Conservation (phyloP, 2,113 vertebrate species). For the Rhegmatorhina hoffmannsi region DNA sequence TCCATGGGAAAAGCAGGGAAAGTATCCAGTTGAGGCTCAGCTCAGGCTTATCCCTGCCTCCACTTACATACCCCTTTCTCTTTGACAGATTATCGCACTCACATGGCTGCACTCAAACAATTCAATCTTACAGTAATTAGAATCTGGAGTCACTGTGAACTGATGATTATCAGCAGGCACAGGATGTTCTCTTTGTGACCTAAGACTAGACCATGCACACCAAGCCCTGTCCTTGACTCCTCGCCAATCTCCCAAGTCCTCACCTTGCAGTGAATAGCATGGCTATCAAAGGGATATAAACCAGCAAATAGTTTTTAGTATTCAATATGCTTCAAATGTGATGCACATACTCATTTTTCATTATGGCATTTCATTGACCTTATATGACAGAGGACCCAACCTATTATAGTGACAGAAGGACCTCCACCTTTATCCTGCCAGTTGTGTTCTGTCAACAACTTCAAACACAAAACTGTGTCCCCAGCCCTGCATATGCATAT, state of each 20-base stretch:
- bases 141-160: neutral
- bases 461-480: neutral
- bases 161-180: neutral
- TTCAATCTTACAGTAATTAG: neutral
- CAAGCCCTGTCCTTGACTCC: neutral
- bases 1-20: neutral
- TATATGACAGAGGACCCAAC: neutral
- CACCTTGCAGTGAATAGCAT: neutral
- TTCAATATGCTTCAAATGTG: neutral
- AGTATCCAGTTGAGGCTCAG: neutral
- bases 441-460: neutral
- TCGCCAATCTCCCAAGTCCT: neutral
- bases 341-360: neutral
- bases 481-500: neutral
- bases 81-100: neutral
- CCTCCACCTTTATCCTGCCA: neutral
- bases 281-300: neutral
- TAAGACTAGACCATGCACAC: neutral
- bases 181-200: neutral
- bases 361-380: neutral
- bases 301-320: neutral
- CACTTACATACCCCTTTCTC: neutral
- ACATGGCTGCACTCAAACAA: neutral
- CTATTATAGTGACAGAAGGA: neutral
- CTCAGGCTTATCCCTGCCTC: neutral